These are phyloP conservation scores for Garra rufa DNA, from an alignment of 2,113 vertebrate genomes.

Conservation along the genomic window DNA sequence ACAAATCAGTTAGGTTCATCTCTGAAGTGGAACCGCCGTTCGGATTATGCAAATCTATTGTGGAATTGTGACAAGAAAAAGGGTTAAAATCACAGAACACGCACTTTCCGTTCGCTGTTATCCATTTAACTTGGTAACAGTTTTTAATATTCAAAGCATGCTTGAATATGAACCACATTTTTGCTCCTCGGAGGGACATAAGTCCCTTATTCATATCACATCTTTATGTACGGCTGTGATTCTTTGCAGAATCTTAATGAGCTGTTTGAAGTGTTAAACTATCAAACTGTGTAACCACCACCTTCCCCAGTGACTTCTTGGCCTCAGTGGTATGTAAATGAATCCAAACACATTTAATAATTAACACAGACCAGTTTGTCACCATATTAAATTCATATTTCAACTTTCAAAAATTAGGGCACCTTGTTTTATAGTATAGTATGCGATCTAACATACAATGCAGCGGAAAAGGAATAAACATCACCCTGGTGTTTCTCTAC, in stretches of 20 bases:
- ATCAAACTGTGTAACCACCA: not conserved
- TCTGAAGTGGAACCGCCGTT: conserved; percentile 16
- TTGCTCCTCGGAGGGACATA: not conserved
- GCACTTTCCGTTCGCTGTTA: not conserved
- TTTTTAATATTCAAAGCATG: not conserved
- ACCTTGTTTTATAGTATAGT: not conserved
- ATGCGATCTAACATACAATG: not conserved
- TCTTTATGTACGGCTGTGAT: conserved; percentile 11
- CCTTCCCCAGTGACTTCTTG: conserved; percentile 27
- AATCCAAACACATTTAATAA: conserved; percentile 41
- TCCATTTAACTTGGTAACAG: not conserved
- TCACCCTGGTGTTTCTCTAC: not conserved
- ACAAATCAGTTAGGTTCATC: conserved; percentile 39
- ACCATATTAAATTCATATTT: not conserved
- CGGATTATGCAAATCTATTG: conserved; percentile 20
- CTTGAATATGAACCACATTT: conserved; percentile 6
- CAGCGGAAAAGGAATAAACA: not conserved
- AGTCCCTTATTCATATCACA: not conserved
- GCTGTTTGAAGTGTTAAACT: conserved; percentile 41
- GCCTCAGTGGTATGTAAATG: conserved; percentile 13
- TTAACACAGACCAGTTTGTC: conserved; percentile 30
- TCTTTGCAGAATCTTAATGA: conserved; percentile 32
- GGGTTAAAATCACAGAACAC: not conserved
- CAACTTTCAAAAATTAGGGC: not conserved
- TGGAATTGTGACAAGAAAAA: conserved; percentile 4